These are phyloP conservation scores for Napeogenes inachia DNA, from an alignment of 2,888 invertebrate species.

Conservation along the genomic window DNA sequence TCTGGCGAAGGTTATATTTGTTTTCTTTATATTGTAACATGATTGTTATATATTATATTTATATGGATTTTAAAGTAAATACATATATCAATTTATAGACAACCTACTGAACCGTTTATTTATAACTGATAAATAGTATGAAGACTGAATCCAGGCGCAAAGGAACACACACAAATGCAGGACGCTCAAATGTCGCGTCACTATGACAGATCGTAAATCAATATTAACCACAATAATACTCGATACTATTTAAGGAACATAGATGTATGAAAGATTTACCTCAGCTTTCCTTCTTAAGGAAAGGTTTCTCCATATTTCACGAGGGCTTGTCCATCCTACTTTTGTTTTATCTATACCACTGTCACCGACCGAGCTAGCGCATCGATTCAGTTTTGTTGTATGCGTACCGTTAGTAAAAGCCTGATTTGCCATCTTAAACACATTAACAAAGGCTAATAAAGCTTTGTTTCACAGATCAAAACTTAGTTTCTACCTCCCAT, in stretches of 20 bases:
- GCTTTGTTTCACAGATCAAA: slow-evolving; percentile 24
- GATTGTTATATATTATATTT: too few species aligned
- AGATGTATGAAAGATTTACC: slow-evolving; percentile 43
- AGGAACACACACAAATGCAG: slow-evolving; percentile 28
- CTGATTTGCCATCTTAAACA: slow-evolving; percentile 63
- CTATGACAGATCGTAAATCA: slow-evolving; percentile 37
- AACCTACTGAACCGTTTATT: slow-evolving; percentile 19
- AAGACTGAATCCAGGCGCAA: slow-evolving; percentile 35
- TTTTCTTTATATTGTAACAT: too few species aligned
- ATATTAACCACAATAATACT: slow-evolving; percentile 28
- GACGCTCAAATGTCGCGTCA: slow-evolving; percentile 34
- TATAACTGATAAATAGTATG: slow-evolving; percentile 22
- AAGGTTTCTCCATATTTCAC: slow-evolving; percentile 72
- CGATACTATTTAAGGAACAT: slow-evolving; percentile 10
- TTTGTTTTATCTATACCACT: slow-evolving; percentile 62
- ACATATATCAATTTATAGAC: too few species aligned
- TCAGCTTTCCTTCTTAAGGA: slow-evolving; percentile 69
- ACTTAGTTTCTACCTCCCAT: not conserved
- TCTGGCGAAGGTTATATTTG: too few species aligned
- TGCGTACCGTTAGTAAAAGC: slow-evolving; percentile 52
- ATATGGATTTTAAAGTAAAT: too few species aligned
- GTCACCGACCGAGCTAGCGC: slow-evolving; percentile 67
- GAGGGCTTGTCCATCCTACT: slow-evolving; percentile 70
- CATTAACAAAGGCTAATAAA: slow-evolving; percentile 6
- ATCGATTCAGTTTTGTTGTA: slow-evolving; percentile 61